Base-by-base conservation (phyloP, 1,140 invertebrate genomes). In the Pseudachorutes palmiensis region DNA sequence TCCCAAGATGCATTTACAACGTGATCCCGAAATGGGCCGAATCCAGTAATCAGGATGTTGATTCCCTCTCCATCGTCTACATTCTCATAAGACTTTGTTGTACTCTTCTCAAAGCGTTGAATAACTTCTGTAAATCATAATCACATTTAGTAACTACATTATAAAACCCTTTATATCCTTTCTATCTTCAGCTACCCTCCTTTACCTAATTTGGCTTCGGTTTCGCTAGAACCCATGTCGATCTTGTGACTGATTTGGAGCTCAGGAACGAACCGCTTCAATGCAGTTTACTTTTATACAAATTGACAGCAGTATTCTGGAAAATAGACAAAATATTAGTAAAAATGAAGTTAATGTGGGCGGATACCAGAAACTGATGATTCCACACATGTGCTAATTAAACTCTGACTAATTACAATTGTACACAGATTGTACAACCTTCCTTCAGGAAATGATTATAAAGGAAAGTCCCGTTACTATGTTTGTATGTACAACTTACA, bases 1-100 rank as follows among this genome's bases (percentile, higher is more conserved):
- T 77, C 75, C 78, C 80, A 81, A 64, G 79, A 80, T 3, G 81
- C 76, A 75, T 82, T 82, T 0, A 80, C 76, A 28, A 69, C 70
- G 68, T 82, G 79, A 16, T 72, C 72, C 36, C 76, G 75, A 76
- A 81, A 82, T 36, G 81, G 81, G 22, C 80, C 80, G 76, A 81
- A 82, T 9, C 81, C 81, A 77, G 70, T 76, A 16, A 73, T 30
- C 2, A 72, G 30, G 22, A 72, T 48, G 9, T 61, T 68, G 16
- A 68, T 61, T 12, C 26, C 63, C 12, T 49, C 30, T 2, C 12
- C 31, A 62, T 33, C 12, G 2, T 14, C 61, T 2, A n/a, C 14
- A 36, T 9, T 60, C 12, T 32, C 26, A 16, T 12, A 55, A 55
- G 5, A 55, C 24, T 55, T 55, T 12, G 26, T 60, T 29, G 26